Conservation (phyloP, 2,797 vertebrate genomes). For the Pseudochaenichthys georgianus region DNA sequence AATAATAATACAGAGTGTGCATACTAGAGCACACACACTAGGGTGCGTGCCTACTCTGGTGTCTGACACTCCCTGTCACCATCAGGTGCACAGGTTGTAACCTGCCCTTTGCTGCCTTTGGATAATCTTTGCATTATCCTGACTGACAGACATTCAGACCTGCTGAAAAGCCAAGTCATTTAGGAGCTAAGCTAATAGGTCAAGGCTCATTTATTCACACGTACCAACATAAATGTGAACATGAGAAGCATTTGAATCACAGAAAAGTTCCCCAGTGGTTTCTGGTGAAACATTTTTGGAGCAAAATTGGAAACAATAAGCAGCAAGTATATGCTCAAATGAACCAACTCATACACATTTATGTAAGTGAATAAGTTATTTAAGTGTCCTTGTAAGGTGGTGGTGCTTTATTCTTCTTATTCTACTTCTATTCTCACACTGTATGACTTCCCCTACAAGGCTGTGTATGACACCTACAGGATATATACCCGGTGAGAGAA, state of each 20-base stretch:
- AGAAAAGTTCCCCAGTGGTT: conserved; percentile 9
- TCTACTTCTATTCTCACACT: conserved; percentile 11
- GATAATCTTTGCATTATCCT: conserved; percentile 34
- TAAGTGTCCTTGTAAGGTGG: background rate
- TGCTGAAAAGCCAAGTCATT: conserved; percentile 39
- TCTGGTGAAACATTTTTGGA: conserved; percentile 18
- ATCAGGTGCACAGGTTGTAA: conserved; percentile 45
- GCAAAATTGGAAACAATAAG: background rate
- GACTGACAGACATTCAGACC: conserved; percentile 39
- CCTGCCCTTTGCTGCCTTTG: conserved; percentile 45
- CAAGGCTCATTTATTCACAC: conserved; percentile 28
- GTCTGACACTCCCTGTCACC: conserved; percentile 36
- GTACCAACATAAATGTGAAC: conserved; percentile 27
- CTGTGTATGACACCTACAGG: conserved; percentile 25
- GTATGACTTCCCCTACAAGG: conserved; percentile 27
- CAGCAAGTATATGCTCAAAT: conserved; percentile 27
- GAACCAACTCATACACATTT: conserved; percentile 34
- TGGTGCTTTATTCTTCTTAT: conserved; percentile 21
- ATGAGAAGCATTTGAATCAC: conserved; percentile 16
- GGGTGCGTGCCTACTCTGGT: conserved; percentile 25
- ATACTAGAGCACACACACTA: no score
- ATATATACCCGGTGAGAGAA: conserved; percentile 14
- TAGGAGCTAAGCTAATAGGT: conserved; percentile 35
- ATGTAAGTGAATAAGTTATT: conserved; percentile 10
- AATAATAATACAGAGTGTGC: conserved; percentile 42